Evolutionary conservation across 2,797 vertebrate species (phyloP).

Genomic region (Sebastes oblongus): DNA sequence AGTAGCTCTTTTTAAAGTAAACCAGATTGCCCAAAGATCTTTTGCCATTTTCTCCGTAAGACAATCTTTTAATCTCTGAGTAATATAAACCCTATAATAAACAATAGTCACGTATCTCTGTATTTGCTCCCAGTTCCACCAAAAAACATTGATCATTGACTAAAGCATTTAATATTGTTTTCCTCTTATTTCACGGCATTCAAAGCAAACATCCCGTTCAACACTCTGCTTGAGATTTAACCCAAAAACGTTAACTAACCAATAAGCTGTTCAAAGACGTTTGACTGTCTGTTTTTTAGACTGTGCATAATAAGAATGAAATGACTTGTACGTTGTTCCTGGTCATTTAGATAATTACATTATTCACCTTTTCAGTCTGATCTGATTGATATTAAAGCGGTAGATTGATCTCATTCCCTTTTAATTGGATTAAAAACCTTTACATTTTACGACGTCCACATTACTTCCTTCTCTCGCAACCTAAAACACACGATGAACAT

Average conservation of each 20-base stretch:
- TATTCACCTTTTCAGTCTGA: not conserved
- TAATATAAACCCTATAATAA: not conserved
- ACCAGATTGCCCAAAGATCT: not conserved
- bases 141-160: not conserved
- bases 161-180: not conserved
- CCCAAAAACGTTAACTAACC: not conserved
- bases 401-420: not conserved
- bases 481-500: not conserved
- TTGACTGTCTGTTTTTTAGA: conserved; percentile 30
- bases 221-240: conserved; percentile 14
- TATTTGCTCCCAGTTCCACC: not conserved
- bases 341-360: not conserved
- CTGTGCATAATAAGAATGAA: conserved; percentile 16
- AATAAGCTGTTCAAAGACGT: conserved; percentile 44
- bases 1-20: not conserved
- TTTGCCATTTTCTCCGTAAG: not conserved
- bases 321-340: conserved; percentile 17
- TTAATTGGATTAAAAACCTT: conserved; percentile 1
- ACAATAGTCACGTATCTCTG: not conserved
- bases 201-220: not conserved
- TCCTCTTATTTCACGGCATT: not conserved
- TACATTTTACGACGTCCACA: not conserved
- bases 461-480: not conserved
- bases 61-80: conserved; percentile 2
- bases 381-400: not conserved